Percentiles rank a stretch among this genome's conserved stretches.
These are phyloP conservation scores for Actenoides lindsayi DNA, from an alignment of 2,113 vertebrate species.

Conservation along the genomic window DNA sequence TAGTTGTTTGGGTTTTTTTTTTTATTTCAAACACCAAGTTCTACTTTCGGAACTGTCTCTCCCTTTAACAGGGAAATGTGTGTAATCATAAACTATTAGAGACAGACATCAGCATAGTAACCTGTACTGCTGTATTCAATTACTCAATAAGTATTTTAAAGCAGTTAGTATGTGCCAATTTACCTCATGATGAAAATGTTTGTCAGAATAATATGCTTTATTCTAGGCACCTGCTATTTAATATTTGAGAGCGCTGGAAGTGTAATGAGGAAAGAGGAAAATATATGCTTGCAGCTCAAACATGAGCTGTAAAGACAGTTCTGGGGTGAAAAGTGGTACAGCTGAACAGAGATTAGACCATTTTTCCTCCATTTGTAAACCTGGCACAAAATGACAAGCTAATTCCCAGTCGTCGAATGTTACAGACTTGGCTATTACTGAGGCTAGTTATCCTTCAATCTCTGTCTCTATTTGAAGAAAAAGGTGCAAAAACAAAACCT, in stretches of 20 bases:
- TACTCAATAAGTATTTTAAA: slow-evolving; percentile 41
- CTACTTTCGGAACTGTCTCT: neutral
- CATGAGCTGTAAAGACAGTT: slow-evolving; percentile 24
- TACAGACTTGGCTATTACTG: neutral
- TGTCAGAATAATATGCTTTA: slow-evolving; percentile 58
- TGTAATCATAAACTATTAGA: slow-evolving; percentile 49
- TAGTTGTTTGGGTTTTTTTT: neutral
- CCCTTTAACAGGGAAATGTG: neutral
- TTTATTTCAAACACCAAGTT: neutral
- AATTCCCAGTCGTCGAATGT: neutral
- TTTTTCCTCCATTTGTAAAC: slow-evolving; percentile 43
- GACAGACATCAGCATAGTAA: slow-evolving; percentile 58
- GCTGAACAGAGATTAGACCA: neutral
- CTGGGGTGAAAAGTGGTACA: slow-evolving; percentile 19
- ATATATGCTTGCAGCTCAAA: slow-evolving; percentile 15
- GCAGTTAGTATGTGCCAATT: slow-evolving; percentile 36
- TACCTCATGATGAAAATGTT: slow-evolving; percentile 58
- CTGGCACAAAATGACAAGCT: slow-evolving; percentile 41
- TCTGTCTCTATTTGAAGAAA: slow-evolving; percentile 9
- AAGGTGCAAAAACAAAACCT: neutral
- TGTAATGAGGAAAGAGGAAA: slow-evolving; percentile 34
- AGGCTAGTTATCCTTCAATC: slow-evolving; percentile 37
- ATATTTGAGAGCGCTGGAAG: slow-evolving; percentile 34
- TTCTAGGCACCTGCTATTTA: slow-evolving; percentile 56
- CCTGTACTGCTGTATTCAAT: slow-evolving; percentile 51